Conservation (phyloP, 1,140 invertebrate species). For the Calosoma granatense region DNA sequence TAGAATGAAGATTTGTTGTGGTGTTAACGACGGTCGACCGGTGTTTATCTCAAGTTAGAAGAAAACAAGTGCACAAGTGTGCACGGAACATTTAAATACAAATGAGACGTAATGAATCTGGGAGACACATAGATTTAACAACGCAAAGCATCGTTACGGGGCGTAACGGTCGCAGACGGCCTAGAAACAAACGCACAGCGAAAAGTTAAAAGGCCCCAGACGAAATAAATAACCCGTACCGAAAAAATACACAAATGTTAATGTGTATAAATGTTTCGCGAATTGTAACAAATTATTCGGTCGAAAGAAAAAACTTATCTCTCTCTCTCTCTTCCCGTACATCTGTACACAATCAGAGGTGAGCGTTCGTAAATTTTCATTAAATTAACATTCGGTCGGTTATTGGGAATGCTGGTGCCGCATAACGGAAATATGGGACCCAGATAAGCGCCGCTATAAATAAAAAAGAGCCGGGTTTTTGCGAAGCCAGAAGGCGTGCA, state of each 20-base stretch:
- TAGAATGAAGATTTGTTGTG: not conserved
- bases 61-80: not conserved
- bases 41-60: conserved; percentile 2
- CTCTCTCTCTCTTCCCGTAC: not conserved
- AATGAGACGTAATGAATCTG: not conserved
- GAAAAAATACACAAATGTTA: conserved; percentile 8
- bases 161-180: not conserved
- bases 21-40: too few relatives aligned
- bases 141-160: not conserved
- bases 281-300: conserved; percentile 5
- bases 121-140: not conserved
- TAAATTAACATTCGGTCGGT: not conserved
- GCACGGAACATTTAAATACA: not conserved
- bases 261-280: conserved; percentile 8
- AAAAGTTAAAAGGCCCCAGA: conserved; percentile 6
- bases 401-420: too few relatives aligned
- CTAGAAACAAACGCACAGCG: not conserved
- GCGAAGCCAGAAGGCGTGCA: conserved; percentile 36
- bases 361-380: not conserved
- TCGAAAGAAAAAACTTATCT: conserved; percentile 2
- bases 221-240: conserved; percentile 2
- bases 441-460: conserved; percentile 27
- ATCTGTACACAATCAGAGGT: not conserved
- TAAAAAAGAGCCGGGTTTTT: conserved; percentile 35
- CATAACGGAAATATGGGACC: conserved; percentile 14